Evolutionary conservation across 1,140 invertebrate genomes (phyloP), one percentile per base, ranked within the genome.

Genomic region (Oedothorax gibbosus): DNA sequence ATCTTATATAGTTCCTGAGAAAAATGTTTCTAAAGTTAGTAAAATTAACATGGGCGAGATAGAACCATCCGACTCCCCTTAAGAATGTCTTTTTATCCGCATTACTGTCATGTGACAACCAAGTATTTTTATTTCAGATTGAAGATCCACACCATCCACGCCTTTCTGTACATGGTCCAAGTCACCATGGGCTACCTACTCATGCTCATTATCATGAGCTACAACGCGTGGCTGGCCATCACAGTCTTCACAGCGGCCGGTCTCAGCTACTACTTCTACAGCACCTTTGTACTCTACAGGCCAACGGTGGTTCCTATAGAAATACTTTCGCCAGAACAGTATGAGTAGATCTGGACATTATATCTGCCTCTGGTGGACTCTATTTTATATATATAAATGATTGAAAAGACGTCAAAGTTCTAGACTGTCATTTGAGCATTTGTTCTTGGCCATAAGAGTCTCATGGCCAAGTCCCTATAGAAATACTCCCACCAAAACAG

Each of bases 141-240:
- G 8, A n/a, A 50, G n/a, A 14, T 84, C 8, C 86, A 87, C 53
- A 21, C 21, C 35, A 69, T 77, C 20, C 73, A 83, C 35, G 64
- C 86, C 12, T n/a, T 87, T 14, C 85, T 87, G 6, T 84, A 87
- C 71, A 87, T 87, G 86, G 49, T 83, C 9, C 86, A 87, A 69
- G 79, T 87, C 12, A 81, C 84, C 35, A 77, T 87, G 71, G 86
- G 86, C 20, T 87, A 86, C 35, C 51, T 87, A 9, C 64, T 87
- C 6, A 87, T 87, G 86, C 79, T 87, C 2, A 78, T 86, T n/a
- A 78, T 87, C 51, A 87, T 87, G 86, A 83, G 77, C n/a, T 87
- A 78, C 75, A 87, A 87, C 66, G 85, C 68, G 1, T 87, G 85
- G 85, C 51, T 87, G 7, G 72, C 75, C 50, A 54, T 86, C 9